Evolutionary conservation across 2,888 invertebrate genomes (phyloP).

Genomic region (Drosophila meridionalis): DNA sequence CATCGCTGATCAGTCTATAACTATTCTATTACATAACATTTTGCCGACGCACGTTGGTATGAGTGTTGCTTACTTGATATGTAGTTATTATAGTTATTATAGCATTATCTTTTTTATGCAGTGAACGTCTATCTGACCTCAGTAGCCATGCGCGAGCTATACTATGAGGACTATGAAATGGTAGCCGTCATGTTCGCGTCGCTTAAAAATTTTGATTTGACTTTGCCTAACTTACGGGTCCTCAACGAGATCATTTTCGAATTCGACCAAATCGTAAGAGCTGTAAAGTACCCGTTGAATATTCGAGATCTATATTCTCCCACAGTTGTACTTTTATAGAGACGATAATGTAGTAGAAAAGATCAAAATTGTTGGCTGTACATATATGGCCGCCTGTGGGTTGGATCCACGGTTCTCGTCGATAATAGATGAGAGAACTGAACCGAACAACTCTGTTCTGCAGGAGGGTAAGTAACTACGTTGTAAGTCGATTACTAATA

Average conservation of each 20-base stretch:
- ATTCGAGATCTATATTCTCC: not conserved
- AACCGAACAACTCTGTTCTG: conserved; percentile 12
- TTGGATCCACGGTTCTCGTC: conserved; percentile 89
- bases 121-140: conserved; percentile 88
- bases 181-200: conserved; percentile 99
- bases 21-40: conserved; percentile 95
- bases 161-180: conserved; percentile 93
- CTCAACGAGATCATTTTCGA: conserved; percentile 96
- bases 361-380: conserved; percentile 98
- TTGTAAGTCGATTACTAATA: not conserved
- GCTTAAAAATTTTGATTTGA: conserved; percentile 91
- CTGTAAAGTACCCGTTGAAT: not conserved
- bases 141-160: conserved; percentile 89
- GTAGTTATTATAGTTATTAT: not conserved
- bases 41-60: conserved; percentile 96
- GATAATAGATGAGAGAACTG: not conserved
- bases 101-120: not conserved
- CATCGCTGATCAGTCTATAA: conserved; percentile 93
- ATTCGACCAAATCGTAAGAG: conserved; percentile 90
- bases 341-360: conserved; percentile 92
- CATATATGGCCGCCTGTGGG: conserved; percentile 99
- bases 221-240: conserved; percentile 88
- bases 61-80: conserved; percentile 68
- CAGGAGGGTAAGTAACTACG: conserved; percentile 5
- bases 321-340: conserved; percentile 80